phyloP scores from a whole-genome alignment of 2,113 vertebrate species.

The Cephalopholis sonnerati region DNA sequence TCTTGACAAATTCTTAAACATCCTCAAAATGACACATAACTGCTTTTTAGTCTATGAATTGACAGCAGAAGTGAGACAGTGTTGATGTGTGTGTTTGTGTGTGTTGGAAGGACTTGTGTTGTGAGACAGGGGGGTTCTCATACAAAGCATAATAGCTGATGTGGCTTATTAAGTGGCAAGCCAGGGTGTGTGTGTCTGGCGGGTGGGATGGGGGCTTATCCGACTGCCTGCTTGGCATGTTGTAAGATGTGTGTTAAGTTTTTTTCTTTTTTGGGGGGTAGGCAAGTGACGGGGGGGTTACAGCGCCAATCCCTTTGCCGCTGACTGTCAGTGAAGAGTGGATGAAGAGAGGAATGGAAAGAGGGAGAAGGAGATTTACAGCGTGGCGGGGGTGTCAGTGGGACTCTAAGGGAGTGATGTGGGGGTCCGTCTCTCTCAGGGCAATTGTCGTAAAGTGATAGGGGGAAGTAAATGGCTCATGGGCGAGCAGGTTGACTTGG shows the following conservation, averaged over 20 bases:
- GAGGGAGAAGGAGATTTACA: conserved; percentile 87
- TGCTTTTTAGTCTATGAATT: background rate
- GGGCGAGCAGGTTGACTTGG: conserved; percentile 83
- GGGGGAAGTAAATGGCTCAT: conserved; percentile 88
- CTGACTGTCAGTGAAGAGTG: conserved; percentile 85
- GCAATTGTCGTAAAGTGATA: conserved; percentile 92
- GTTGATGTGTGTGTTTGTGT: conserved; percentile 3
- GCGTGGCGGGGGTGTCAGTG: conserved; percentile 68
- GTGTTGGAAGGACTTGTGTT: conserved; percentile 13
- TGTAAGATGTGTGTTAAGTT: conserved; percentile 80
- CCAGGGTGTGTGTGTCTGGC: conserved; percentile 77
- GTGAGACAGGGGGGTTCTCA: background rate
- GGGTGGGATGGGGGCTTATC: conserved; percentile 58
- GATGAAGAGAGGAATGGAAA: conserved; percentile 50
- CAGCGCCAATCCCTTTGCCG: conserved; percentile 75
- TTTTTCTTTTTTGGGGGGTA: conserved; percentile 32
- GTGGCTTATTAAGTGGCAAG: conserved; percentile 90
- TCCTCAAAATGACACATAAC: background rate
- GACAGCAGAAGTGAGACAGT: background rate
- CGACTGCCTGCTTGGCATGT: conserved; percentile 76
- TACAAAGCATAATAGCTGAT: conserved; percentile 72
- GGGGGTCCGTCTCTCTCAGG: conserved; percentile 87
- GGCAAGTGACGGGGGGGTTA: conserved; percentile 67
- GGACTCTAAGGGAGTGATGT: conserved; percentile 56
- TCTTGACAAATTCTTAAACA: background rate